phyloP scores from a whole-genome alignment of 1,140 invertebrate species.

The Temnothorax nylanderi region DNA sequence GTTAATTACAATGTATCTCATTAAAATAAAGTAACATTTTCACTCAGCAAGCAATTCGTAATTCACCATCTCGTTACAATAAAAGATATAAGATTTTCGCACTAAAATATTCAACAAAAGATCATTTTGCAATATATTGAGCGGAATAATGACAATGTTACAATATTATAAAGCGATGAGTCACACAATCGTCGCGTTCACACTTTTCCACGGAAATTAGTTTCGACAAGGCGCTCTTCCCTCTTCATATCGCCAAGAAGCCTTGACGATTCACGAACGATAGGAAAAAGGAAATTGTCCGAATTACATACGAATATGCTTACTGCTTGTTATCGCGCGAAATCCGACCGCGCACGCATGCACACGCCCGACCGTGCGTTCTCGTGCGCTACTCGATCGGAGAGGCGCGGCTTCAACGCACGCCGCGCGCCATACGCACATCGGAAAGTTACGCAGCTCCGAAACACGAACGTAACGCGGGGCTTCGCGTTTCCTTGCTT shows the following conservation, averaged over 20 bases:
- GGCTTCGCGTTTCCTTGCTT: constrained; percentile 69
- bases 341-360: constrained; percentile 3
- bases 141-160: not conserved
- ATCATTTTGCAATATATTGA: not conserved
- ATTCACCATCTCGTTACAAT: not conserved
- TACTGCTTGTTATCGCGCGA: not conserved
- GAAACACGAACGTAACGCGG: constrained; percentile 66
- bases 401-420: not conserved
- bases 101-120: not conserved
- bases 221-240: not conserved
- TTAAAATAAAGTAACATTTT: not conserved
- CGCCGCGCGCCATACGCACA: constrained; percentile 31
- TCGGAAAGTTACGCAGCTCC: constrained; percentile 56
- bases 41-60: not conserved
- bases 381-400: too few relatives aligned
- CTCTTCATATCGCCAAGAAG: too few relatives aligned
- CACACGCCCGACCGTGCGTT: not conserved
- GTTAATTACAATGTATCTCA: not conserved
- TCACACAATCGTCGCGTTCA: not conserved
- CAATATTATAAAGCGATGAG: not conserved
- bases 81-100: not conserved
- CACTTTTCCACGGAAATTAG: not conserved
- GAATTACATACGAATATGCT: not conserved
- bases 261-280: not conserved
- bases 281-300: not conserved